These are phyloP conservation scores for Penaeus japonicus DNA, from an alignment of 1,140 invertebrate species.

Conservation along the genomic window DNA sequence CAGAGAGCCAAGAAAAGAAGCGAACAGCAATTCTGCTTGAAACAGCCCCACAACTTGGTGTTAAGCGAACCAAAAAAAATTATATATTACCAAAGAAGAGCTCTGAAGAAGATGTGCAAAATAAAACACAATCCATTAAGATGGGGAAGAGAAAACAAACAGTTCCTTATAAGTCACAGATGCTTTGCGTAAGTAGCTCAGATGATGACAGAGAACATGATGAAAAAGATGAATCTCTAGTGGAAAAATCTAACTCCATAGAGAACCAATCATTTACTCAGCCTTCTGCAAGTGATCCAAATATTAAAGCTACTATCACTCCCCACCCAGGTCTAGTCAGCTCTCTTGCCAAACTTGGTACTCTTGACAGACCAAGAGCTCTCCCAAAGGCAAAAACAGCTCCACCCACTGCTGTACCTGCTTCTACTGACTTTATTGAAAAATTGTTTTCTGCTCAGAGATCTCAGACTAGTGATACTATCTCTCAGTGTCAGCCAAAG, in stretches of 20 bases:
- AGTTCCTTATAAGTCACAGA: too few relatives aligned
- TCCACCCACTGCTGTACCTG: neutral
- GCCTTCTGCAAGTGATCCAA: too few relatives aligned
- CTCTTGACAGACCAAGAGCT: slow-evolving; percentile 3
- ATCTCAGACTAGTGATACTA: neutral
- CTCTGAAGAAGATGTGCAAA: too few relatives aligned
- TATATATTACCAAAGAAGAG: neutral
- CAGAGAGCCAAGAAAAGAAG: neutral
- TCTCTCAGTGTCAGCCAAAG: neutral
- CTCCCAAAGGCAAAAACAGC: neutral
- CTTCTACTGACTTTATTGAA: neutral
- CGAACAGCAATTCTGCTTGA: neutral
- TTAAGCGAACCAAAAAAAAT: neutral
- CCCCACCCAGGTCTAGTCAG: neutral
- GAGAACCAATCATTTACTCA: too few relatives aligned
- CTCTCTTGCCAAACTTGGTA: slow-evolving; percentile 6
- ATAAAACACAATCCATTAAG: too few relatives aligned
- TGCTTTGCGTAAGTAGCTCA: too few relatives aligned
- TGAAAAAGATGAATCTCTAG: too few relatives aligned
- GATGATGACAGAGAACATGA: too few relatives aligned
- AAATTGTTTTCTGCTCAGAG: neutral
- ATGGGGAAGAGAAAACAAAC: too few relatives aligned
- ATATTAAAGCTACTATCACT: too few relatives aligned
- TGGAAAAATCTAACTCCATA: too few relatives aligned
- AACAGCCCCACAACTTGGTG: too few relatives aligned